These are phyloP conservation scores for Tragelaphus imberbis DNA, from an alignment of 2,113 vertebrate species.

Conservation along the genomic window DNA sequence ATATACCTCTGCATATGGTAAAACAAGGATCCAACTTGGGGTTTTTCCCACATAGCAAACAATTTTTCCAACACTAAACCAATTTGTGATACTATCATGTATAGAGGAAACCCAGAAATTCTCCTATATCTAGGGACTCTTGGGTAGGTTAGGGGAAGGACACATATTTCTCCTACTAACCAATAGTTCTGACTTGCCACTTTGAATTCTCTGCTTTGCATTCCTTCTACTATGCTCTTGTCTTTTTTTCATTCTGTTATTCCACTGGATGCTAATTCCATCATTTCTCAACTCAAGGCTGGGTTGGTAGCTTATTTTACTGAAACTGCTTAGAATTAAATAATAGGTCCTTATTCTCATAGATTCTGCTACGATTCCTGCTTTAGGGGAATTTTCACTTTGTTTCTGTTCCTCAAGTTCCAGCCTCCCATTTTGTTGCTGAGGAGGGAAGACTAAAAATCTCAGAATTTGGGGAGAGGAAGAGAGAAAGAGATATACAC, in stretches of 20 bases:
- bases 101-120: neutral
- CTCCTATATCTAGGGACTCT: neutral
- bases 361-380: neutral
- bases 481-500: neutral
- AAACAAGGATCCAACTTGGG: neutral
- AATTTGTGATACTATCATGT: neutral
- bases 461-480: neutral
- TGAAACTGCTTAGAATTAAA: neutral
- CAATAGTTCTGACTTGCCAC: neutral
- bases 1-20: neutral
- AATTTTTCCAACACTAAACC: neutral
- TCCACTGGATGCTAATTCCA: neutral
- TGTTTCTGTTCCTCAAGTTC: neutral
- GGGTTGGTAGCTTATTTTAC: neutral
- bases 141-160: neutral
- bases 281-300: neutral
- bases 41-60: neutral
- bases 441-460: neutral
- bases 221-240: neutral
- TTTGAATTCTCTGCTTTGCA: neutral
- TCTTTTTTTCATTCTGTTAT: neutral
- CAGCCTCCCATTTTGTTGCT: neutral
- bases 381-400: neutral
- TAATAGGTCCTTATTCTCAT: neutral
- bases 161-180: neutral